Base-by-base conservation (phyloP, 2,797 vertebrate species). In the Ficedula albicollis region DNA sequence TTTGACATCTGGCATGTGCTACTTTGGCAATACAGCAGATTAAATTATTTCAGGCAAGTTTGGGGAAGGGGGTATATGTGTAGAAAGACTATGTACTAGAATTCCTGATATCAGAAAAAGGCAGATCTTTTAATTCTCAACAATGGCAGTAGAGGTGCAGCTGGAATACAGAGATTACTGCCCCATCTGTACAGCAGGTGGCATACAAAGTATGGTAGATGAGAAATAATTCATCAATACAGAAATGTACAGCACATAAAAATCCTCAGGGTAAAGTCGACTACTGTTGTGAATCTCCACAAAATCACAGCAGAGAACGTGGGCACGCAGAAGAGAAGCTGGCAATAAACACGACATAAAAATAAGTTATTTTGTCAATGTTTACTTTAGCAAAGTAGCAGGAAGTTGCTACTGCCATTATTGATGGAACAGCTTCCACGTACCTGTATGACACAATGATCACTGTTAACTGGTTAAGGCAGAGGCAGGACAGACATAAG, bases 161-260 rank as follows among this genome's bases (percentile, higher is more conserved):
- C 16, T 30, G 38, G 51, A 84, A 55, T 67, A 32, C 23, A 80
- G 55, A n/a, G 68, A 44, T 84, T 91, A 41, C 56, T 93, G 84
- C 78, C 72, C 87, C 72, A 82, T 75, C 34, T 91, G 60, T 92
- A 82, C 94, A 92, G 94, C 91, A 95, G 95, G 75, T 95, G 96
- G 93, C 91, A 95, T 32, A 54, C 68, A 43, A 67, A 82, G 87
- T 60, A 78, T 59, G 54, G 44, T 13, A 18, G n/a, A 41, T 70
- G 52, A 70, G 44, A 66, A 91, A 79, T 25, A 69, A 62, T 51
- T 38, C 4, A 29, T 62, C 30, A 7, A 5, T 44, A 63, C 43
- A 44, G 34, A 63, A 48, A 55, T 2, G 4, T 36, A 16, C n/a
- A 56, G 63, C 23, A 77, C 76, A 60, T 46, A 41, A 54, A 62